Evolutionary conservation across 2,888 invertebrate genomes (phyloP).

Genomic region (Catocala fraxini): DNA sequence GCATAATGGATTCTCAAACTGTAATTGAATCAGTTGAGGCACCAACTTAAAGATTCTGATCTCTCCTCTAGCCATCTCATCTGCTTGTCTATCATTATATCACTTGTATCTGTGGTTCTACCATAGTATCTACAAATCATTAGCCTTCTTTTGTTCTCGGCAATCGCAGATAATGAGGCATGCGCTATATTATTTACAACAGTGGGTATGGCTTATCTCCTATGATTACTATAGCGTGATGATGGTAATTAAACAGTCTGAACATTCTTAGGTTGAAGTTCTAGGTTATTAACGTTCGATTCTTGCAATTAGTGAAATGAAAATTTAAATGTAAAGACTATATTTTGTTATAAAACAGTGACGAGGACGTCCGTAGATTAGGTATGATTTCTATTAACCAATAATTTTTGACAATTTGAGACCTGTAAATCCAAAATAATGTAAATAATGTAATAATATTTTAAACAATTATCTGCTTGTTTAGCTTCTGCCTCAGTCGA

Average conservation of each 20-base stretch:
- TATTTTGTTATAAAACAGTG: no score
- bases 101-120: not conserved
- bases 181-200: constrained; percentile 12
- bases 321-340: not conserved
- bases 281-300: not conserved
- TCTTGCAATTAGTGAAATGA: not conserved
- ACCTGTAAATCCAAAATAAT: no score
- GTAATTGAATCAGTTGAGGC: no score
- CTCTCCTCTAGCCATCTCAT: no score
- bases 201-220: constrained; percentile 2
- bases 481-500: no score
- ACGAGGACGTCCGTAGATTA: no score
- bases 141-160: constrained; percentile 36
- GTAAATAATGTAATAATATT: no score
- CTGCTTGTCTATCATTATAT: not conserved
- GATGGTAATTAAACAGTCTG: constrained; percentile 10
- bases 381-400: no score
- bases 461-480: no score
- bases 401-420: no score
- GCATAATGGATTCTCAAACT: no score
- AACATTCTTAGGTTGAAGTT: not conserved
- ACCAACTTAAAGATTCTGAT: no score
- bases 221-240: constrained; percentile 11
- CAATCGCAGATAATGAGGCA: constrained; percentile 36
- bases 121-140: constrained; percentile 26